A percentile compares a stretch with the other conserved stretches of the same genome.
Conservation (phyloP, 2,113 vertebrate genomes). For the Mandrillus leucophaeus region DNA sequence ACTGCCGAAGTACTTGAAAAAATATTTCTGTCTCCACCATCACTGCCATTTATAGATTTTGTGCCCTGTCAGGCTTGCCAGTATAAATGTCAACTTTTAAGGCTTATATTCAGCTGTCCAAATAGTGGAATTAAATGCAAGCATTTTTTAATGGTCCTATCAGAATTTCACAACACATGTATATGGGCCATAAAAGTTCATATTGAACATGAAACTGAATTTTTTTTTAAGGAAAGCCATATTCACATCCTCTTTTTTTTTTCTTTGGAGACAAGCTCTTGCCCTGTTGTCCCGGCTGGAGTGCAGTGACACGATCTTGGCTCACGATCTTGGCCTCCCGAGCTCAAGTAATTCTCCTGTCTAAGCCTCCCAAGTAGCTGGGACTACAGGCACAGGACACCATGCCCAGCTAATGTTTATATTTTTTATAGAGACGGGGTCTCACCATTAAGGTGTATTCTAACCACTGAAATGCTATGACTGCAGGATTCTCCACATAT, state of each 20-base stretch:
- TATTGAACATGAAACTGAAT: background rate
- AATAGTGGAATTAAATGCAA: background rate
- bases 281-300: too few relatives aligned
- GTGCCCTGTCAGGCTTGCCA: background rate
- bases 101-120: conserved; percentile 46
- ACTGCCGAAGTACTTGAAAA: background rate
- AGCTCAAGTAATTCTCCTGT: too few relatives aligned
- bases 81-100: conserved; percentile 55
- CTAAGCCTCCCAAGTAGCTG: too few relatives aligned
- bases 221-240: background rate
- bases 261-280: too few relatives aligned
- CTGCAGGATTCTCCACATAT: background rate
- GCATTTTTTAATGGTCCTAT: conserved; percentile 7
- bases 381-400: too few relatives aligned
- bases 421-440: too few relatives aligned
- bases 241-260: background rate
- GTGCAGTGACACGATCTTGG: too few relatives aligned
- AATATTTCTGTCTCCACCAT: background rate
- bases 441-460: background rate
- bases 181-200: background rate
- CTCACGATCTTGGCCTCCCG: too few relatives aligned
- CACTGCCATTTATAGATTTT: conserved; percentile 44
- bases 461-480: background rate
- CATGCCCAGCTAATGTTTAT: too few relatives aligned
- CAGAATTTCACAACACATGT: conserved; percentile 26